Percentiles rank a stretch among this genome's conserved stretches.
phyloP scores from a whole-genome alignment of 2,113 vertebrate genomes.

The Brachyhypopomus occidentalis region DNA sequence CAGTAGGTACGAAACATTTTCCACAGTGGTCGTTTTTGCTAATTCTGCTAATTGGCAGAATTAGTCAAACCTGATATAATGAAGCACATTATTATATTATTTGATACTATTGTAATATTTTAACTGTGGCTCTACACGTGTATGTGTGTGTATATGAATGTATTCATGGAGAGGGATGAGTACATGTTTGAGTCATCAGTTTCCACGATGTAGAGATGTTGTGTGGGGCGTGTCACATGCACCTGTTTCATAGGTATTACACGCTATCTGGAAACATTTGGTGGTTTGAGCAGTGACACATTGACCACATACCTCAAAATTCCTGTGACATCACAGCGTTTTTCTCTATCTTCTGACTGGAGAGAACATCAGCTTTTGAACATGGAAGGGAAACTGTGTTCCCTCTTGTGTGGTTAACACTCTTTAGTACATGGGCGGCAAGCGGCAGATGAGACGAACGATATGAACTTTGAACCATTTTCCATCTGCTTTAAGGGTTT shows the following conservation, averaged over 20 bases:
- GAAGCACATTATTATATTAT: no score
- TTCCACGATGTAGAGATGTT: slow-evolving; percentile 30
- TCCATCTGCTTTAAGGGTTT: no score
- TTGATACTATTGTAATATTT: no score
- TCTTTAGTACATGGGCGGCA: neutral
- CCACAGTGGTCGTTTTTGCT: no score
- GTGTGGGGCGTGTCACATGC: neutral
- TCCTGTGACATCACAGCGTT: neutral
- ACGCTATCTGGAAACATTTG: neutral
- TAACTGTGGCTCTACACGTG: no score
- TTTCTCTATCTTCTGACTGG: neutral
- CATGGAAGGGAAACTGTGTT: slow-evolving; percentile 16
- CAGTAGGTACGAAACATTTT: no score
- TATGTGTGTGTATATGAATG: no score
- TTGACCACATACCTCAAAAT: slow-evolving; percentile 13
- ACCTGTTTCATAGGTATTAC: slow-evolving; percentile 10
- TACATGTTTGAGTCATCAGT: slow-evolving; percentile 43
- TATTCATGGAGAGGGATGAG: neutral
- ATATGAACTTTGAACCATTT: neutral
- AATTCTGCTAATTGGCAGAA: no score
- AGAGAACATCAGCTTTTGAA: neutral
- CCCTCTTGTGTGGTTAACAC: slow-evolving; percentile 21
- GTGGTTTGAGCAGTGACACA: slow-evolving; percentile 18
- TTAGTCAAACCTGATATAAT: no score
- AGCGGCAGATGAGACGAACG: neutral